Percentiles rank a stretch among this genome's conserved stretches.
Conservation (phyloP, 2,113 vertebrate genomes). For the Prunella himalayana region DNA sequence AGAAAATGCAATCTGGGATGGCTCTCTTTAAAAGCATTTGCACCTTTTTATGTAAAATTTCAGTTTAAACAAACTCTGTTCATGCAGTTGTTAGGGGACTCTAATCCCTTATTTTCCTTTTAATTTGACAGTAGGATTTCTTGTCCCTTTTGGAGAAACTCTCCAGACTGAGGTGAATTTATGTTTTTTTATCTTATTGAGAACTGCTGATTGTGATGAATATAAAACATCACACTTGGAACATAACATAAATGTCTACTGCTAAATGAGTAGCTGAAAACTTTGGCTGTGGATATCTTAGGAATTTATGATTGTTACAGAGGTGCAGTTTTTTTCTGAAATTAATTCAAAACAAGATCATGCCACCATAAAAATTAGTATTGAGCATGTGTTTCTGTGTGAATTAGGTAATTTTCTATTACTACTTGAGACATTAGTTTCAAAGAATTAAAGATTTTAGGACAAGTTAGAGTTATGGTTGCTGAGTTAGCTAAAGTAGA, state of each 20-base stretch:
- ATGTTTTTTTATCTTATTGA: not conserved
- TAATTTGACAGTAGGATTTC: not conserved
- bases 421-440: not conserved
- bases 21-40: slow-evolving; percentile 32
- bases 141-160: not conserved
- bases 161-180: not conserved
- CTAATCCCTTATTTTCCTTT: not conserved
- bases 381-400: not conserved
- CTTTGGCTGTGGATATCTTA: not conserved
- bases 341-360: not conserved
- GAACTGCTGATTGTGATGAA: not conserved
- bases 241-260: not conserved
- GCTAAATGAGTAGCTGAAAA: not conserved
- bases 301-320: not conserved
- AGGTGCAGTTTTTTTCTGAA: not conserved
- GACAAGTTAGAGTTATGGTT: no score
- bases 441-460: no score
- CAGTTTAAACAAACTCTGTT: not conserved
- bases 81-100: not conserved
- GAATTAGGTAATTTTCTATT: not conserved
- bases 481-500: no score
- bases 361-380: not conserved
- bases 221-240: not conserved
- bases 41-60: slow-evolving; percentile 46
- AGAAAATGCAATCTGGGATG: slow-evolving; percentile 38